Conservation (phyloP, 2,797 vertebrate species). For the Gadopsis marmoratus region DNA sequence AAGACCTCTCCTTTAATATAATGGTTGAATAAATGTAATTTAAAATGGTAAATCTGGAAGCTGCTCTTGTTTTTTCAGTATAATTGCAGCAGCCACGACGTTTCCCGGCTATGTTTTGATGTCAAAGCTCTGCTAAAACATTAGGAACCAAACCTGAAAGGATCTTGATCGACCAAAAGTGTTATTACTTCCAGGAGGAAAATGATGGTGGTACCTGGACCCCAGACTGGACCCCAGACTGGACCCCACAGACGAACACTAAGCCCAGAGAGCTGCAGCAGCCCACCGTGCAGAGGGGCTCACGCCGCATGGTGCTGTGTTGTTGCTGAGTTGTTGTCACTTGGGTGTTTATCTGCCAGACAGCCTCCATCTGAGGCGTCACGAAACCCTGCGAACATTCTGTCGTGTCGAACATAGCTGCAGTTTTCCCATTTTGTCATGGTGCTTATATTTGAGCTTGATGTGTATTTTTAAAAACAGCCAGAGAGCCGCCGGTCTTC, state of each 20-base stretch:
- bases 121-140: background rate
- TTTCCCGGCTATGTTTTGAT: background rate
- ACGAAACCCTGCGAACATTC: constrained; percentile 61
- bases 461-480: constrained; percentile 63
- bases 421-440: constrained; percentile 71
- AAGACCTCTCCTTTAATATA: too few relatives aligned
- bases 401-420: constrained; percentile 60
- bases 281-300: constrained; percentile 6
- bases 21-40: too few relatives aligned
- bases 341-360: constrained; percentile 65
- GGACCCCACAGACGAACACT: constrained; percentile 13
- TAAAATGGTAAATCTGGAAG: too few relatives aligned
- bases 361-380: constrained; percentile 57
- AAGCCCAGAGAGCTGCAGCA: background rate
- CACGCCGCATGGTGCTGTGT: constrained; percentile 7
- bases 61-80: too few relatives aligned
- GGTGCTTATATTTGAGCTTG: constrained; percentile 66
- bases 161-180: background rate
- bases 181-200: background rate
- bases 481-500: constrained; percentile 22
- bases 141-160: background rate
- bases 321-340: constrained; percentile 64
- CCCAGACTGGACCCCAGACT: constrained; percentile 2
- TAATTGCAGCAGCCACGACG: background rate
- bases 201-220: background rate